Evolutionary conservation across 53 echinoderm and acorn worm genomes (phyloP), one percentile per base, ranked within the genome.

Genomic region (Paracentrotus lividus): DNA sequence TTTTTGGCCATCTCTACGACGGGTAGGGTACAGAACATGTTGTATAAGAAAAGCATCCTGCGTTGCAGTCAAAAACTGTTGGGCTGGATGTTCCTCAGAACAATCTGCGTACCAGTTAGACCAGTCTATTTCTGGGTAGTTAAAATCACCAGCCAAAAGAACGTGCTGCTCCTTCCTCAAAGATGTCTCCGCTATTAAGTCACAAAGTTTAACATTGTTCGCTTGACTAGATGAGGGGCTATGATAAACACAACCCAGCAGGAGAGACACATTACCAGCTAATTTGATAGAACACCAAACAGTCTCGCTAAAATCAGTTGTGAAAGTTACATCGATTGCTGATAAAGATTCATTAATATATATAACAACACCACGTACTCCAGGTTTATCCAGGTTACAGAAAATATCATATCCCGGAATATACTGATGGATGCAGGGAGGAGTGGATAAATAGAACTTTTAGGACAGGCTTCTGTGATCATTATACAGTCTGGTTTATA

Each of bases 61-160:
- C n/a, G 27, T 27, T 61, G 61, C 27, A 26, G 61, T 61, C 64
- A 27, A 29, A 29, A 64, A 64, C 7, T 64, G 64, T 29, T 64
- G 64, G 29, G 64, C 64, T 0, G 64, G 64, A 10, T 64, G 27
- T 2, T 64, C 64, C 7, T 66, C 66, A 8, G 66, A 32, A 31
- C 66, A 66, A 10, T 66, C 32, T 0, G 66, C 31, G 10, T 29
- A 66, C 7, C 66, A 66, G 27, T 66, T 66, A 32, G 66, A 66
- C 66, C 66, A 66, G 66, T 66, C 66, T 8, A 31, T 66, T 32
- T 66, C 66, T 66, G 66, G 66, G 66, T 66, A 66, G 12, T 66
- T 66, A 66, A 66, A 66, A 12, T 66, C 66, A 31, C 32, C 31
- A 10, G 29, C 32, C 29, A 2, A 4, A 8, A 66, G 32, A 21